Conservation (phyloP, 2,113 vertebrate genomes). For the Hyaena hyaena region DNA sequence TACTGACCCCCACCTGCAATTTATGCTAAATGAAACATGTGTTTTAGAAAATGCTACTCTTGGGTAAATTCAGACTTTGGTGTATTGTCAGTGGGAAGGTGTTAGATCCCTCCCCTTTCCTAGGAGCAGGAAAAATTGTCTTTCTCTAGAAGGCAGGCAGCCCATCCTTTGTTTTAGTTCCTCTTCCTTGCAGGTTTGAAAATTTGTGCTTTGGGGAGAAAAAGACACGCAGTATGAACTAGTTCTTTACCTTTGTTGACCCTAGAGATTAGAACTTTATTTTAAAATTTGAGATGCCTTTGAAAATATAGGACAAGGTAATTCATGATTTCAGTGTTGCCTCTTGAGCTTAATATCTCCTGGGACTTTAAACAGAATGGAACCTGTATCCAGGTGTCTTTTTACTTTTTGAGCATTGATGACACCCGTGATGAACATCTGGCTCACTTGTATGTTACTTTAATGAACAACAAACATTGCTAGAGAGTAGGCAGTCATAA, state of each 20-base stretch:
- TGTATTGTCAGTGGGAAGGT: slow-evolving; percentile 5
- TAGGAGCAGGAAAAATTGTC: slow-evolving; percentile 21
- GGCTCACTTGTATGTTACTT: not conserved
- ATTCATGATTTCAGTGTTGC: not conserved
- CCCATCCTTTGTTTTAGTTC: slow-evolving; percentile 69
- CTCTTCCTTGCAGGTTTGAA: not conserved
- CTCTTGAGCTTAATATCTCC: not conserved
- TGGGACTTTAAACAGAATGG: not conserved
- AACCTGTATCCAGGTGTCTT: not conserved
- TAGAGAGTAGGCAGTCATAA: not conserved
- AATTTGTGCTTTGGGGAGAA: not conserved
- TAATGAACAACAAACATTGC: not conserved
- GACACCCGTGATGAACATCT: not conserved
- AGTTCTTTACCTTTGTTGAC: not conserved
- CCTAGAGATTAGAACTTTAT: not conserved
- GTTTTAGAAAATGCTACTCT: slow-evolving; percentile 56
- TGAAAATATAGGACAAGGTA: not conserved
- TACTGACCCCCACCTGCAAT: slow-evolving; percentile 43
- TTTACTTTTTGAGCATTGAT: not conserved
- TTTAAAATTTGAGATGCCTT: slow-evolving; percentile 18
- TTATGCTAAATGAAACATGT: slow-evolving; percentile 49
- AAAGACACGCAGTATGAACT: not conserved
- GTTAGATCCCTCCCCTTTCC: not conserved
- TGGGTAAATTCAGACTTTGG: slow-evolving; percentile 34
- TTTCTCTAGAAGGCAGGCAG: slow-evolving; percentile 70